Conservation (phyloP, 2,888 invertebrate genomes). For the Clostera curtula region DNA sequence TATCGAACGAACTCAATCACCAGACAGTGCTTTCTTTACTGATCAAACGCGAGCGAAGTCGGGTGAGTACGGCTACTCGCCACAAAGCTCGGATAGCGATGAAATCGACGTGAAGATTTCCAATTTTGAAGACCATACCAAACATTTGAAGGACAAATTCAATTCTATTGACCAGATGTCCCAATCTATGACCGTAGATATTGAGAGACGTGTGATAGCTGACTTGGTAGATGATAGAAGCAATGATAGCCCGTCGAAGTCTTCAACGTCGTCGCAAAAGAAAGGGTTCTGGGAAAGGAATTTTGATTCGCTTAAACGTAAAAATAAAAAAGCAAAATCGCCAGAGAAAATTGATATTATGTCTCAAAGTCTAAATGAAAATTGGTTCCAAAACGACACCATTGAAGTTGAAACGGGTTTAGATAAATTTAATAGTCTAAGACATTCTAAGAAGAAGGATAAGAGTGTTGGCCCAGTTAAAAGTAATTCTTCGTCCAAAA, state of each 20-base stretch:
- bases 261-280: constrained; percentile 58
- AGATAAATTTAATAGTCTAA: constrained; percentile 63
- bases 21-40: constrained; percentile 70
- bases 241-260: constrained; percentile 58
- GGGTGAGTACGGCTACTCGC: constrained; percentile 64
- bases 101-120: constrained; percentile 53
- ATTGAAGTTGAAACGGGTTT: constrained; percentile 56
- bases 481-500: constrained; percentile 64
- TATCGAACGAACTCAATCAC: constrained; percentile 60
- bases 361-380: constrained; percentile 73
- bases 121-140: constrained; percentile 56
- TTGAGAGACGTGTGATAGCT: constrained; percentile 49
- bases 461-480: constrained; percentile 47
- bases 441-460: constrained; percentile 61
- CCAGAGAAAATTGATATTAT: constrained; percentile 62
- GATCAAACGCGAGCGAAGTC: constrained; percentile 70
- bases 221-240: constrained; percentile 39
- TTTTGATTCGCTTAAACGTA: constrained; percentile 67
- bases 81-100: constrained; percentile 65
- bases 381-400: constrained; percentile 64
- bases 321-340: constrained; percentile 55
- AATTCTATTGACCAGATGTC: constrained; percentile 72
- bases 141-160: constrained; percentile 61
- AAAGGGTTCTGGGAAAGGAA: constrained; percentile 73
- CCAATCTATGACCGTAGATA: constrained; percentile 68